Evolutionary conservation across 2,888 invertebrate genomes (phyloP).

Genomic region (Lysandra coridon): DNA sequence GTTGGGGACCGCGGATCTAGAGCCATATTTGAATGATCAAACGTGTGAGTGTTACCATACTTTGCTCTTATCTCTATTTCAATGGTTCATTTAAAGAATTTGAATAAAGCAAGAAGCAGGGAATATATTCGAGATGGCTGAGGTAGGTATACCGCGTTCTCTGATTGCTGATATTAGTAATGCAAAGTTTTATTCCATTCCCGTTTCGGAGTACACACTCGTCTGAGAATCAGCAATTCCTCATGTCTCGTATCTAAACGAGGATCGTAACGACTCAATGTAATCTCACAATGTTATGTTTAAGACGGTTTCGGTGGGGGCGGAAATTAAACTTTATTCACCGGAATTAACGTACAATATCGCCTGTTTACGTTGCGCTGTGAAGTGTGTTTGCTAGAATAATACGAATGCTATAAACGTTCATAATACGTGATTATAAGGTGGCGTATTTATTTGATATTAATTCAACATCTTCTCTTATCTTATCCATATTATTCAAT

Average conservation of each 20-base stretch:
- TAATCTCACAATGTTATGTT: slow-evolving; percentile 69
- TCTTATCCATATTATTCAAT: no score
- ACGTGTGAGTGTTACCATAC: no score
- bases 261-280: slow-evolving; percentile 76
- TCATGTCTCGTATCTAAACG: slow-evolving; percentile 77
- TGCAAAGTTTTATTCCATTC: slow-evolving; percentile 28
- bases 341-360: slow-evolving; percentile 42
- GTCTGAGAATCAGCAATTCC: slow-evolving; percentile 70
- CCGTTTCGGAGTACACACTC: slow-evolving; percentile 29
- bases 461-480: not conserved
- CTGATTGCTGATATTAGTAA: slow-evolving; percentile 19
- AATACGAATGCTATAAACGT: slow-evolving; percentile 39
- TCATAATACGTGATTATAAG: slow-evolving; percentile 32
- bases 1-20: no score
- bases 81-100: not conserved
- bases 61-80: not conserved
- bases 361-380: slow-evolving; percentile 38
- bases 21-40: no score
- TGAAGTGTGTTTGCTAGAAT: slow-evolving; percentile 49
- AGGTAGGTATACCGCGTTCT: not conserved
- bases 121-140: not conserved
- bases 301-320: slow-evolving; percentile 42
- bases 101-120: not conserved
- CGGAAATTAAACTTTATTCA: slow-evolving; percentile 51
- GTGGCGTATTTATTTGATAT: not conserved